These are phyloP conservation scores for Chrysaora quinquecirrha DNA, from an alignment of 30 jellyfish, hydroid and myxozoan species.

Conservation along the genomic window DNA sequence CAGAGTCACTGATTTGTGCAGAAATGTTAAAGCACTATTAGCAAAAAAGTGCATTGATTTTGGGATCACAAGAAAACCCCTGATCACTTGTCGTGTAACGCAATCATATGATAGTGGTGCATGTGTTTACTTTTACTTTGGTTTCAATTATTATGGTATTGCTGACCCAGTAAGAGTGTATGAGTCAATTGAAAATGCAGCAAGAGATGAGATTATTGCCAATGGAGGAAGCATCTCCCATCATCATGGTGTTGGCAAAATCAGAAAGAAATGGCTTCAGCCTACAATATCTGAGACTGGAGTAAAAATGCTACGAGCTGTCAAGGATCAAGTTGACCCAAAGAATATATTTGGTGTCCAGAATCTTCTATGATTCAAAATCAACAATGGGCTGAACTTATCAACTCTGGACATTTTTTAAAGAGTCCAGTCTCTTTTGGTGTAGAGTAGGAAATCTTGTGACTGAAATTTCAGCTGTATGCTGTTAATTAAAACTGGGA, in stretches of 20 bases:
- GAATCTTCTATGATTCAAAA: constrained; percentile 72
- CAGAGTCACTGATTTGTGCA: constrained; percentile 85
- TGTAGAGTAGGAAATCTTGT: too few relatives aligned
- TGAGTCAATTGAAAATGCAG: constrained; percentile 90
- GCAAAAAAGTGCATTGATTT: constrained; percentile 75
- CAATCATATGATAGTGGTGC: constrained; percentile 99
- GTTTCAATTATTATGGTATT: constrained; percentile 79
- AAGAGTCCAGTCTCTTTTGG: too few relatives aligned
- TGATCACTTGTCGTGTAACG: constrained; percentile 95
- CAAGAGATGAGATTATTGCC: constrained; percentile 90
- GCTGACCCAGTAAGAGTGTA: constrained; percentile 82
- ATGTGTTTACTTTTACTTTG: constrained; percentile 94
- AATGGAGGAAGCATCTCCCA: constrained; percentile 98
- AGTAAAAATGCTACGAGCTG: constrained; percentile 78
- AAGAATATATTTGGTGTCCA: constrained; percentile 86
- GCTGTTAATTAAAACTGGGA: too few relatives aligned
- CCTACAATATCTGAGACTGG: constrained; percentile 82
- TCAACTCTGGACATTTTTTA: too few relatives aligned
- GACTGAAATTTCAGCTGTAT: too few relatives aligned
- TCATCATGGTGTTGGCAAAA: constrained; percentile 96
- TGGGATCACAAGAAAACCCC: constrained; percentile 81
- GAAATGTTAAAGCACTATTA: constrained; percentile 77
- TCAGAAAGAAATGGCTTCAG: constrained; percentile 76
- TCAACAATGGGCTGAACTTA: too few relatives aligned
- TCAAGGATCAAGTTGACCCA: constrained; percentile 89